Percentiles rank a stretch among this genome's conserved stretches.
Evolutionary conservation across 2,797 vertebrate genomes (phyloP).

Genomic region (Hippoglossus hippoglossus): DNA sequence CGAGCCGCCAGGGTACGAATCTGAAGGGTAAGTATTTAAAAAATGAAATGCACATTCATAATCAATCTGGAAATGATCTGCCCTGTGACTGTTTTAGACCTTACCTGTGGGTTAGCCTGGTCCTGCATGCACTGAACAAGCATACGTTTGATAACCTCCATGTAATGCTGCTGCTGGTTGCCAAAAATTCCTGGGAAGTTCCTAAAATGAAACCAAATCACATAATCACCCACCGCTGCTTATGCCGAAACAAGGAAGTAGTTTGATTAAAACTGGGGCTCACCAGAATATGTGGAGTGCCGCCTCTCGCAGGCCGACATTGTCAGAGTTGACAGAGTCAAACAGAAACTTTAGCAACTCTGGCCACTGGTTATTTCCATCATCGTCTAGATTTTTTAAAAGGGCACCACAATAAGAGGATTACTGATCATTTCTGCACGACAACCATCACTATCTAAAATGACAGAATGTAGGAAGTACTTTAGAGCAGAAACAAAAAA

Average conservation of each 20-base stretch:
- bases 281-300: constrained; percentile 99
- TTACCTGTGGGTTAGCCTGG: constrained; percentile 93
- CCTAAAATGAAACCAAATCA: constrained; percentile 75
- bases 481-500: neutral
- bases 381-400: constrained; percentile 86
- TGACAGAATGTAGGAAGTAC: neutral
- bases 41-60: neutral
- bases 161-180: constrained; percentile 98
- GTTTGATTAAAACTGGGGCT: constrained; percentile 1
- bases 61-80: rapidly evolving
- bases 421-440: neutral
- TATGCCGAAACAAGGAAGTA: rapidly evolving
- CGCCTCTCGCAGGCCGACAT: constrained; percentile 91
- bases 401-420: neutral
- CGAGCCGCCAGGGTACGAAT: constrained; percentile 93
- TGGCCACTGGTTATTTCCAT: constrained; percentile 98
- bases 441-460: neutral
- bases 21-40: constrained; percentile 65
- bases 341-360: constrained; percentile 98
- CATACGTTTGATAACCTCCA: constrained; percentile 99
- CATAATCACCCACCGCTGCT: neutral
- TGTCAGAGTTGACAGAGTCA: constrained; percentile 96
- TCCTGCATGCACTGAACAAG: constrained; percentile 99
- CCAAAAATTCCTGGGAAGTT: constrained; percentile 99
- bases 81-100: rapidly evolving